A percentile compares a stretch with the other conserved stretches of the same genome.
Conservation (phyloP, 1,140 invertebrate genomes). For the Ladona fulva region DNA sequence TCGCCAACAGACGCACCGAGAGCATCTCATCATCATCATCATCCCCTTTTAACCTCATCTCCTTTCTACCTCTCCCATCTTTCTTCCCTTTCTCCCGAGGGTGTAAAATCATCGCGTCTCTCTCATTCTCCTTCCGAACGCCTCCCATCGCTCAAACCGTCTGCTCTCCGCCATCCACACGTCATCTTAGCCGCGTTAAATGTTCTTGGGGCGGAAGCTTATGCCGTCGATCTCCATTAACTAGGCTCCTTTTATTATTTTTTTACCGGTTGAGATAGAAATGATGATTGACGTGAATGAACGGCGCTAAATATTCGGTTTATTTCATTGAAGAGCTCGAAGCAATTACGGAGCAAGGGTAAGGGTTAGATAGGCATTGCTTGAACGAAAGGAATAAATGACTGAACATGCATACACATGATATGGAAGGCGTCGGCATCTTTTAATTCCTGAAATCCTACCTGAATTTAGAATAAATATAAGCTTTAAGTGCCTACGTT, state of each 20-base stretch:
- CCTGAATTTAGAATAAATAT: too few species aligned
- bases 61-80: neutral
- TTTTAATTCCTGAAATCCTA: too few species aligned
- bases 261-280: too few species aligned
- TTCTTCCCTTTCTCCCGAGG: neutral
- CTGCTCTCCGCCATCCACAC: neutral
- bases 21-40: conserved; percentile 1
- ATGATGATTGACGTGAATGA: too few species aligned
- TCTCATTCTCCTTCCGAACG: neutral
- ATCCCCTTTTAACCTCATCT: neutral
- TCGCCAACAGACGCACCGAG: neutral
- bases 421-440: too few species aligned
- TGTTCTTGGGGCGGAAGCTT: neutral
- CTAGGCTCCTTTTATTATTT: neutral
- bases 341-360: too few species aligned
- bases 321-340: too few species aligned
- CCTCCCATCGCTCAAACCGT: neutral
- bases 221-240: neutral
- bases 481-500: too few species aligned
- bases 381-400: too few species aligned
- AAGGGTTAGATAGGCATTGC: too few species aligned
- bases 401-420: too few species aligned
- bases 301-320: too few species aligned
- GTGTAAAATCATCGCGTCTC: neutral
- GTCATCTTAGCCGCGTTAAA: neutral